Conservation (phyloP, 2,113 vertebrate species). For the Empidonax alnorum region DNA sequence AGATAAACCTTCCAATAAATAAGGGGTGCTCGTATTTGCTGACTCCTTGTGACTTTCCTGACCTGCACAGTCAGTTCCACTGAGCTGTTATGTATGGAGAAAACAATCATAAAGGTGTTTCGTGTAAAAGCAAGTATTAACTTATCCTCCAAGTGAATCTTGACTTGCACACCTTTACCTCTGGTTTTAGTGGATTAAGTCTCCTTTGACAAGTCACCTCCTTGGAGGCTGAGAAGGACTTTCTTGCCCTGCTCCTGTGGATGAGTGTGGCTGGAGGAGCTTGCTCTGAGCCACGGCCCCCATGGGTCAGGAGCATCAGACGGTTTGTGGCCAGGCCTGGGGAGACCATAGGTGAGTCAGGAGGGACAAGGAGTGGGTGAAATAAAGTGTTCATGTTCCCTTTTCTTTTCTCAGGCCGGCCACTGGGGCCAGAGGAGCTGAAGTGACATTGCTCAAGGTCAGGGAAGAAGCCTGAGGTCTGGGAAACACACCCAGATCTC, state of each 20-base stretch:
- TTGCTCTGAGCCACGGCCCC: background rate
- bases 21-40: background rate
- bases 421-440: background rate
- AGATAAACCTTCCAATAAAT: slow-evolving; percentile 65
- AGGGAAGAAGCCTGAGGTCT: background rate
- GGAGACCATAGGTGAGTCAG: background rate
- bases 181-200: background rate
- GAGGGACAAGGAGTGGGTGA: fast-evolving
- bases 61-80: background rate
- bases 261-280: background rate
- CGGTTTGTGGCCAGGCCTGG: background rate
- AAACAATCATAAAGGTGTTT: background rate
- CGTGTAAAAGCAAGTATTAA: slow-evolving; percentile 38
- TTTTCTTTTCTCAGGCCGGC: background rate
- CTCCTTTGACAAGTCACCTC: fast-evolving
- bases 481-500: background rate
- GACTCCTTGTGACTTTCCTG: slow-evolving; percentile 24
- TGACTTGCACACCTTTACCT: background rate
- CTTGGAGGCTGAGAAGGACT: background rate
- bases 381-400: background rate
- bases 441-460: background rate
- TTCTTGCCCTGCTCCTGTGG: background rate
- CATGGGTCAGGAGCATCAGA: fast-evolving
- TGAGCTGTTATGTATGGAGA: background rate
- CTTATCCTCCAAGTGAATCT: background rate